Evolutionary conservation across 2,797 vertebrate species (phyloP).

Genomic region (Hypotaenidia okinawae): DNA sequence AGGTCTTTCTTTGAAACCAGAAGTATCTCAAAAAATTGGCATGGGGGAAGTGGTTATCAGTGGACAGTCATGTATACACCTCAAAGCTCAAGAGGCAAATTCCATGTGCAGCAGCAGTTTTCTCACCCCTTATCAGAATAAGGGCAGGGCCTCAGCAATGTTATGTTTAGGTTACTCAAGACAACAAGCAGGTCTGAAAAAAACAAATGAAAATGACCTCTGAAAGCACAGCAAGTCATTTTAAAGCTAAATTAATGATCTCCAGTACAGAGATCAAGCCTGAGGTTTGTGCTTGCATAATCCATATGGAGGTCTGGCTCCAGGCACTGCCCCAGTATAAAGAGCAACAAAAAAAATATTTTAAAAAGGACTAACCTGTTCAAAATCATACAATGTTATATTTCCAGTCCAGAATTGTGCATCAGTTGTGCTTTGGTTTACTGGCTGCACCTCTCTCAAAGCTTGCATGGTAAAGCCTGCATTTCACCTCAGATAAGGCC

Average conservation of each 20-base stretch:
- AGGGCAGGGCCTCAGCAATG: neutral
- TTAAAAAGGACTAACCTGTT: neutral
- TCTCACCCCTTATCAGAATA: neutral
- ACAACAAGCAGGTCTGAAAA: slow-evolving; percentile 21
- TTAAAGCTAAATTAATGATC: slow-evolving; percentile 26
- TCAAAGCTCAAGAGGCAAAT: neutral
- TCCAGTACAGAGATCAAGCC: neutral
- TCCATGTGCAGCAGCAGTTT: neutral
- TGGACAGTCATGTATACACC: neutral
- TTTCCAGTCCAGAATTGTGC: neutral
- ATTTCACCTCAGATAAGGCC: neutral
- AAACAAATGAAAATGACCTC: neutral
- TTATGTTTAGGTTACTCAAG: slow-evolving; percentile 5
- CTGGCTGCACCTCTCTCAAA: neutral
- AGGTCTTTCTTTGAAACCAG: neutral
- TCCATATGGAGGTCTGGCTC: neutral
- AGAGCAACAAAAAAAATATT: neutral
- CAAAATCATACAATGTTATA: neutral
- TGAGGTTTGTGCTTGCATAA: neutral
- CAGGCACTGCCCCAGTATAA: neutral
- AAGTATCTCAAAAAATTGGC: neutral
- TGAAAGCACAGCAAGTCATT: neutral
- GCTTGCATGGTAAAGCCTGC: neutral
- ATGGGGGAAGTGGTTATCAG: neutral
- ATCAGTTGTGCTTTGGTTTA: neutral